Percentiles rank a stretch among this genome's conserved stretches.
Evolutionary conservation across 2,888 invertebrate genomes (phyloP).

Genomic region (Orchesellides sinensis): DNA sequence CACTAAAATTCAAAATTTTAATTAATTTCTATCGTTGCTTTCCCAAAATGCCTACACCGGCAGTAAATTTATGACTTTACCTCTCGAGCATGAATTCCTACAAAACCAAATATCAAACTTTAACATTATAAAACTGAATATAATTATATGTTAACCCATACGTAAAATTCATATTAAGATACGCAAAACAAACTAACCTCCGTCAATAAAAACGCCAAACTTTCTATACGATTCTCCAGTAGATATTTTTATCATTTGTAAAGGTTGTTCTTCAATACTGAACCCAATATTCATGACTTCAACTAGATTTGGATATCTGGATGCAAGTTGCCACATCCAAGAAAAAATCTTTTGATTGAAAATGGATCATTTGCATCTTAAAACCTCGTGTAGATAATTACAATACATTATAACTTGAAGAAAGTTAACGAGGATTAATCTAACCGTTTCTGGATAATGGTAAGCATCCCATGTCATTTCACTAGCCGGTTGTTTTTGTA

Average conservation of each 20-base stretch:
- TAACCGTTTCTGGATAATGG: conserved; percentile 63
- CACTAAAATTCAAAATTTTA: conserved; percentile 25
- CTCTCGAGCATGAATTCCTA: conserved; percentile 58
- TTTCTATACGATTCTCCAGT: conserved; percentile 28
- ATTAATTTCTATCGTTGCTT: neutral
- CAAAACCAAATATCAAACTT: neutral
- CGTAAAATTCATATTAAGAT: neutral
- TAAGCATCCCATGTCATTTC: conserved; percentile 64
- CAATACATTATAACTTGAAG: too few relatives aligned
- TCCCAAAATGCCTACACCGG: neutral
- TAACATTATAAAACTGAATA: neutral
- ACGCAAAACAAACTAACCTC: conserved; percentile 26
- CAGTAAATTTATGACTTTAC: conserved; percentile 1
- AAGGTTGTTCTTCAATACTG: conserved; percentile 47
- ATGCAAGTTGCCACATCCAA: conserved; percentile 41
- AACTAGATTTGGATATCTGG: conserved; percentile 27
- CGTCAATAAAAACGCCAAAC: conserved; percentile 59
- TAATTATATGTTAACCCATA: neutral
- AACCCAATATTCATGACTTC: conserved; percentile 47
- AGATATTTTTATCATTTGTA: conserved; percentile 55
- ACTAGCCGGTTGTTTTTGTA: conserved; percentile 2
- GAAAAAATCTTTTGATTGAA: conserved; percentile 59
- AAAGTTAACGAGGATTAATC: neutral
- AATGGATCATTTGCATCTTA: neutral
- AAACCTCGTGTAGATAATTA: too few relatives aligned